Evolutionary conservation across 2,888 invertebrate genomes (phyloP).

Genomic region (Drosophila hamatofila): DNA sequence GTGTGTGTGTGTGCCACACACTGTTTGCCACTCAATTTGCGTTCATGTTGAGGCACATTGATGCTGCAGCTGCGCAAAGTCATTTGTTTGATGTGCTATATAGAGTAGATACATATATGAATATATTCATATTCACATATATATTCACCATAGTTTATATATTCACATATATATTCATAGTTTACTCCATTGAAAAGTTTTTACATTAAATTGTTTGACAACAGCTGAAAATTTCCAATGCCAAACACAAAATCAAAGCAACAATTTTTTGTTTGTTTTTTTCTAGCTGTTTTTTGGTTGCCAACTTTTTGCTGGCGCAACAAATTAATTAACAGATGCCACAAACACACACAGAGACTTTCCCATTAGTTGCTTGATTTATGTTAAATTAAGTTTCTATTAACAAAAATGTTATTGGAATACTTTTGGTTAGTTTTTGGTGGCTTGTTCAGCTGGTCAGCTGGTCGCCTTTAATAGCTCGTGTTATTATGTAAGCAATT

Average conservation of each 20-base stretch:
- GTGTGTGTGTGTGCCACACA: conserved; percentile 17
- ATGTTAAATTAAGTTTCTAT: conserved; percentile 8
- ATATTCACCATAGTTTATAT: background rate
- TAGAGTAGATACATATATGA: background rate
- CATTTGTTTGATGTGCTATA: conserved; percentile 14
- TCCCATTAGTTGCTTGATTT: background rate
- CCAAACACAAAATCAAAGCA: conserved; percentile 26
- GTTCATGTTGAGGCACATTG: conserved; percentile 36
- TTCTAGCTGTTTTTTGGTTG: background rate
- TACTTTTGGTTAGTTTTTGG: background rate
- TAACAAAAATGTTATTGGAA: conserved; percentile 9
- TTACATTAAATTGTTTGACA: conserved; percentile 40
- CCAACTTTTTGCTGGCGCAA: conserved; percentile 23
- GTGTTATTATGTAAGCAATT: conserved; percentile 47
- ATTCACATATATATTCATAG: conserved; percentile 5
- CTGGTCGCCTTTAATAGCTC: conserved; percentile 19
- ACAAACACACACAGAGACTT: background rate
- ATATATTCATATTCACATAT: background rate
- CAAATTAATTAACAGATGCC: conserved; percentile 43
- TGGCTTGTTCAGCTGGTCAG: conserved; percentile 4
- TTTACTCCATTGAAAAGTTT: conserved; percentile 29
- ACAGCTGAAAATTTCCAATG: conserved; percentile 35
- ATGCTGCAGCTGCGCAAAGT: conserved; percentile 27
- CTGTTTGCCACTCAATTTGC: conserved; percentile 60
- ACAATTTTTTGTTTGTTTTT: conserved; percentile 13